Conservation (phyloP, 92 coral and sea anemone genomes). For the Bergia puertoricense region DNA sequence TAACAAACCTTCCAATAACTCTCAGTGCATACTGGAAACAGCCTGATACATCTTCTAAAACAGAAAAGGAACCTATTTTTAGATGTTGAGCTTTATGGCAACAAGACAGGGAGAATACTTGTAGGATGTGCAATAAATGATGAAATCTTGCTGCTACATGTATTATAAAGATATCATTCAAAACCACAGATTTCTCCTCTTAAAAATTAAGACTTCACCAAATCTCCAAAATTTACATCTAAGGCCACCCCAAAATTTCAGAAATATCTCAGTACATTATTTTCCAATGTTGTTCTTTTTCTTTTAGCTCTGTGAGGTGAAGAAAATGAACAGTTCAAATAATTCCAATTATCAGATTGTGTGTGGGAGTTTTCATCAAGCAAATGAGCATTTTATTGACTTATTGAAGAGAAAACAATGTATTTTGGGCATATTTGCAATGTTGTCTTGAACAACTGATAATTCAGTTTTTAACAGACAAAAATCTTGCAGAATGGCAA, state of each 20-base stretch:
- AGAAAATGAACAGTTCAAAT: no score
- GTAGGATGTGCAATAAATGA: neutral
- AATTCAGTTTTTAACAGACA: no score
- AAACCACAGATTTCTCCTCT: neutral
- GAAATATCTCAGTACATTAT: neutral
- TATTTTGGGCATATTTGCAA: neutral
- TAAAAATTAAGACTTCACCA: neutral
- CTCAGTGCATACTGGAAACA: conserved; percentile 92
- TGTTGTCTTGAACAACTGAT: no score
- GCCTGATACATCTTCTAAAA: conserved; percentile 70
- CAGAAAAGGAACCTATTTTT: neutral
- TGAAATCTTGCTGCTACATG: no score
- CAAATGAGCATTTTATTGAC: no score
- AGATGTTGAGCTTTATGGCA: neutral
- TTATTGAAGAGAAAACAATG: neutral
- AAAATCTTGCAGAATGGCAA: no score
- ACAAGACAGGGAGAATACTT: neutral
- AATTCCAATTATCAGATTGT: no score
- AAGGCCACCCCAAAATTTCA: no score
- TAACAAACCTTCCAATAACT: conserved; percentile 86
- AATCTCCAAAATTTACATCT: neutral
- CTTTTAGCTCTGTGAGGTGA: neutral
- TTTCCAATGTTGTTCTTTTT: neutral
- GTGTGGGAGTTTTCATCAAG: no score
- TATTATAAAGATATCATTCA: neutral